phyloP scores from a whole-genome alignment of 1,140 invertebrate genomes.

The Phymorhynchus buccinoides region DNA sequence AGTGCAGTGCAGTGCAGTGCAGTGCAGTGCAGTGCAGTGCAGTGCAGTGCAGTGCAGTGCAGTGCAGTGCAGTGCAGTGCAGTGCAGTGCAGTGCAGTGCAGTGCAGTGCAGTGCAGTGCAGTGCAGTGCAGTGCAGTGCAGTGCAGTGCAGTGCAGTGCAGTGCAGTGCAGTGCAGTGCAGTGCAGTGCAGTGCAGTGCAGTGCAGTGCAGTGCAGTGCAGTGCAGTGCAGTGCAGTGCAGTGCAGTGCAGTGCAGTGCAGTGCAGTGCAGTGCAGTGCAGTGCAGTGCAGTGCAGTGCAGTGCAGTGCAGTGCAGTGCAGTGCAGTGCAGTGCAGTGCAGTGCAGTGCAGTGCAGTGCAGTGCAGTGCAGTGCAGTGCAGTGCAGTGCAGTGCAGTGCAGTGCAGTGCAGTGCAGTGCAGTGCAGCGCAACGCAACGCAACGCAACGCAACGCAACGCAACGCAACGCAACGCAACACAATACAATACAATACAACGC shows the following conservation, averaged over 20 bases:
- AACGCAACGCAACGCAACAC: conserved; percentile 33
- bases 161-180: conserved; percentile 11
- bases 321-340: conserved; percentile 40
- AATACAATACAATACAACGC: background rate
- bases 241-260: background rate
- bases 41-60: conserved; percentile 34
- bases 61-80: conserved; percentile 29
- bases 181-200: background rate
- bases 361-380: background rate
- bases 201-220: too few species aligned
- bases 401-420: background rate
- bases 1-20: conserved; percentile 40
- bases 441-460: conserved; percentile 37
- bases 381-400: background rate
- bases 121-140: conserved; percentile 26
- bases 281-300: conserved; percentile 35
- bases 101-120: conserved; percentile 36
- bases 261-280: background rate
- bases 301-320: conserved; percentile 35
- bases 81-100: conserved; percentile 27
- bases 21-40: conserved; percentile 33
- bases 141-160: conserved; percentile 30
- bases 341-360: conserved; percentile 35
- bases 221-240: background rate
- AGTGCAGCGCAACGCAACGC: conserved; percentile 39